A percentile compares a stretch with the other conserved stretches of the same genome.
Conservation (phyloP, 2,888 invertebrate genomes). For the Piscicola geometra region DNA sequence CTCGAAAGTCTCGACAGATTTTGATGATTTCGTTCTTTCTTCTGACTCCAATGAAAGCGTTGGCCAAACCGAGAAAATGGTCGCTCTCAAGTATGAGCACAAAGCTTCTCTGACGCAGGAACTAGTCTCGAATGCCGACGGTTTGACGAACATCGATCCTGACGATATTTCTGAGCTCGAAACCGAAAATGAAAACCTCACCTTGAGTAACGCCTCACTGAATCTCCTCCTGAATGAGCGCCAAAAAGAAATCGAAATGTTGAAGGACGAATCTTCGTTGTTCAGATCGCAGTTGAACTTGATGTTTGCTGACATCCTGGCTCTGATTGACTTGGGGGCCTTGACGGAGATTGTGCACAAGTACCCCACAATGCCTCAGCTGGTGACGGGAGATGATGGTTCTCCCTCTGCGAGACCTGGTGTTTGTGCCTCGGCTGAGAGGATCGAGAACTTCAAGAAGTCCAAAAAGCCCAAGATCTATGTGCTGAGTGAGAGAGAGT, state of each 20-base stretch:
- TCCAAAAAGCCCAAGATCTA: background rate
- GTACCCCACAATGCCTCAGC: background rate
- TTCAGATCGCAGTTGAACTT: background rate
- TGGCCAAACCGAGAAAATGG: background rate
- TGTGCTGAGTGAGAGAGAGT: background rate
- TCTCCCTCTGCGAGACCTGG: background rate
- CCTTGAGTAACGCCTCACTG: background rate
- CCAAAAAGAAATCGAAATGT: constrained; percentile 7
- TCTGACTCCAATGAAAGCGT: too few species aligned
- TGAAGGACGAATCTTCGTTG: background rate
- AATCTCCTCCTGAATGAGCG: constrained; percentile 20
- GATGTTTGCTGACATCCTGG: background rate
- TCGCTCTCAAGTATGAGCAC: background rate
- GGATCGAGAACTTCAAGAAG: background rate
- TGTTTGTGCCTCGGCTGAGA: background rate
- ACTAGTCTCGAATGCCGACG: background rate
- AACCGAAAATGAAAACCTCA: constrained; percentile 10
- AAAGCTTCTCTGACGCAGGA: background rate
- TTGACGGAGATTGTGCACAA: background rate
- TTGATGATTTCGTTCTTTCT: background rate
- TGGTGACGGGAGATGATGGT: background rate
- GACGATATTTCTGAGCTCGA: constrained; percentile 14
- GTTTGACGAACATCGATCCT: background rate
- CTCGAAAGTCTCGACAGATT: background rate
- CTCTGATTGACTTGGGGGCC: background rate